These are phyloP conservation scores for Pandemis cinnamomeana DNA, from an alignment of 2,888 invertebrate genomes.

Conservation along the genomic window DNA sequence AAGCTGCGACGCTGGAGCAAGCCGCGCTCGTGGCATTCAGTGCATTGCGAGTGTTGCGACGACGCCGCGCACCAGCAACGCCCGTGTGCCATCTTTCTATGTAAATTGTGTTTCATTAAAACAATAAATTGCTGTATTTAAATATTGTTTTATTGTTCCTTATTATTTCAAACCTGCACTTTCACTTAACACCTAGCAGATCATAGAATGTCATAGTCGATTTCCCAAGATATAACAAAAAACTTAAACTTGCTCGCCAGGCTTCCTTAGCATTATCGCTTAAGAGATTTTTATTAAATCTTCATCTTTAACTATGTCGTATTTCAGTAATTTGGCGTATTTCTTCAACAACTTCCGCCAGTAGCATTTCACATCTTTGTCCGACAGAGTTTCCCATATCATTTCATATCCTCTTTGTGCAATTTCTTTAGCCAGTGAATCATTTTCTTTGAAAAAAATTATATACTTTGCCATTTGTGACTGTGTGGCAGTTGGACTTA, in stretches of 20 bases:
- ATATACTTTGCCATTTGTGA: conserved; percentile 89
- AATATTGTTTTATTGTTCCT: conserved; percentile 1
- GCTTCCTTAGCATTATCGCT: not conserved
- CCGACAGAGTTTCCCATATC: conserved; percentile 92
- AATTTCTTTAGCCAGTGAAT: conserved; percentile 89
- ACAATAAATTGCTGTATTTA: conserved; percentile 13
- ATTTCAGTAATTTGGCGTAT: conserved; percentile 90
- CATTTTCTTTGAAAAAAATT: conserved; percentile 90
- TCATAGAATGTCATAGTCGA: not conserved
- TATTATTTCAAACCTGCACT: not conserved
- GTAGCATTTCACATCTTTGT: conserved; percentile 93
- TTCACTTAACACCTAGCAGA: not conserved
- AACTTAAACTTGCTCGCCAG: not conserved
- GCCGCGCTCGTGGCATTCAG: too few species aligned
- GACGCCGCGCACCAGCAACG: too few species aligned
- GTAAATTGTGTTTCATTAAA: not conserved
- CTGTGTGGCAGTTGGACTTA: conserved; percentile 86
- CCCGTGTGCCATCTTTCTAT: too few species aligned
- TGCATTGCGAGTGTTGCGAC: too few species aligned
- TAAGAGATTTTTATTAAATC: conserved; percentile 81
- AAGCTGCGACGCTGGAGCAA: too few species aligned
- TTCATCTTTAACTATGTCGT: conserved; percentile 85
- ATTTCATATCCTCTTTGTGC: conserved; percentile 92
- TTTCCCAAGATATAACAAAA: not conserved
- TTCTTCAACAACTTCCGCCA: conserved; percentile 91